phyloP scores from a whole-genome alignment of 2,797 vertebrate genomes.

The Triplophysa yarkandensis region DNA sequence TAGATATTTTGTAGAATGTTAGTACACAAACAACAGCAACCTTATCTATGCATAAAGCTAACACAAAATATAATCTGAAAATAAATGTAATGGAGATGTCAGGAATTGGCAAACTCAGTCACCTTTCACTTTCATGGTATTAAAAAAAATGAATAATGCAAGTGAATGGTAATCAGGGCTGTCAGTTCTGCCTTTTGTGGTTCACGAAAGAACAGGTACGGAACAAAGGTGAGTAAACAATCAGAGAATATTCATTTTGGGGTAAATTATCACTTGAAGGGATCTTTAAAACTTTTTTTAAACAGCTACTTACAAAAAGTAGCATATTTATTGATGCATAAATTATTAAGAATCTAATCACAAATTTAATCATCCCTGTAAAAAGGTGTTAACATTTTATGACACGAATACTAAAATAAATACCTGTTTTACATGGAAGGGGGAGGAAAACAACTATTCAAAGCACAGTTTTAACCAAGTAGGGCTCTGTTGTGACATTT shows the following conservation, averaged over 20 bases:
- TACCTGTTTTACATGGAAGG: background rate
- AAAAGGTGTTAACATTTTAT: background rate
- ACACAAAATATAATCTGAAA: too few species aligned
- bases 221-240: background rate
- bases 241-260: background rate
- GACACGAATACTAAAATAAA: background rate
- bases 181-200: background rate
- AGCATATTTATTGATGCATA: background rate
- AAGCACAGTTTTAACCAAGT: conserved; percentile 19
- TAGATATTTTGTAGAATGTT: too few species aligned
- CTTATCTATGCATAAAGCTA: too few species aligned
- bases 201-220: background rate
- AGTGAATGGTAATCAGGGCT: background rate
- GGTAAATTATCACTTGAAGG: background rate
- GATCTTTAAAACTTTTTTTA: background rate
- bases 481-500: conserved; percentile 58
- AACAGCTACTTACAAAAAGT: background rate
- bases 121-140: background rate
- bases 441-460: background rate
- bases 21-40: too few species aligned
- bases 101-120: background rate
- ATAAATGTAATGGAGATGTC: background rate
- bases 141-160: background rate
- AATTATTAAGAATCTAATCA: background rate
- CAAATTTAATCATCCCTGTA: background rate